Conservation (phyloP, 2,888 invertebrate species). For the Luffia ferchaultella region DNA sequence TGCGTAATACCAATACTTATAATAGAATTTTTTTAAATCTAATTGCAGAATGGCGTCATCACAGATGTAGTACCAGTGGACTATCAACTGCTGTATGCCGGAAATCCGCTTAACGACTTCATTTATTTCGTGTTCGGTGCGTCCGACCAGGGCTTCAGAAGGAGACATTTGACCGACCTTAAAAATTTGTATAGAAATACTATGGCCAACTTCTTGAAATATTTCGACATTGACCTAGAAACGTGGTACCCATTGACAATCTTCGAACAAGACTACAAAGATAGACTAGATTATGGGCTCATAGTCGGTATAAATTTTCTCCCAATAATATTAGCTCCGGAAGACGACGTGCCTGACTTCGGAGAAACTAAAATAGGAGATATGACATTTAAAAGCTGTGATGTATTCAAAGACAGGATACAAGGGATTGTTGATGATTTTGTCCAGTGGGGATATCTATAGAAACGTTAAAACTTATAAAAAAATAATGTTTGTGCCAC, state of each 20-base stretch:
- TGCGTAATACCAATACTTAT: too few species aligned
- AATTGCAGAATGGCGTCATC: not conserved
- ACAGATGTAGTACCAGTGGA: not conserved
- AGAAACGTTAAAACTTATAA: too few species aligned
- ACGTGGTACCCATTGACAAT: not conserved
- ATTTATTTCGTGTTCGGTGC: not conserved
- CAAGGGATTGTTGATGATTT: not conserved
- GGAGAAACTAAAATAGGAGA: not conserved
- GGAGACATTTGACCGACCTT: not conserved
- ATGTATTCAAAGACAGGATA: not conserved
- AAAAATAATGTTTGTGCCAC: too few species aligned
- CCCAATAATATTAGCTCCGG: not conserved
- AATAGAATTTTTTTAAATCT: not conserved
- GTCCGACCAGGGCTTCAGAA: slow-evolving; percentile 1
- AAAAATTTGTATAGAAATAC: not conserved
- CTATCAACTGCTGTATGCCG: not conserved
- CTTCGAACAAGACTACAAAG: not conserved
- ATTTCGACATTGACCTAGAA: slow-evolving; percentile 1
- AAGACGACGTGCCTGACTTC: not conserved
- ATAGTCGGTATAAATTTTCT: not conserved
- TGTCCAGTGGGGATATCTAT: not conserved
- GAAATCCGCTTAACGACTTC: not conserved
- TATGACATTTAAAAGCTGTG: not conserved
- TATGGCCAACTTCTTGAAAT: not conserved
- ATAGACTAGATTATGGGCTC: not conserved